Base-by-base conservation (phyloP, 2,888 invertebrate species). In the Bhutanitis thaidina region DNA sequence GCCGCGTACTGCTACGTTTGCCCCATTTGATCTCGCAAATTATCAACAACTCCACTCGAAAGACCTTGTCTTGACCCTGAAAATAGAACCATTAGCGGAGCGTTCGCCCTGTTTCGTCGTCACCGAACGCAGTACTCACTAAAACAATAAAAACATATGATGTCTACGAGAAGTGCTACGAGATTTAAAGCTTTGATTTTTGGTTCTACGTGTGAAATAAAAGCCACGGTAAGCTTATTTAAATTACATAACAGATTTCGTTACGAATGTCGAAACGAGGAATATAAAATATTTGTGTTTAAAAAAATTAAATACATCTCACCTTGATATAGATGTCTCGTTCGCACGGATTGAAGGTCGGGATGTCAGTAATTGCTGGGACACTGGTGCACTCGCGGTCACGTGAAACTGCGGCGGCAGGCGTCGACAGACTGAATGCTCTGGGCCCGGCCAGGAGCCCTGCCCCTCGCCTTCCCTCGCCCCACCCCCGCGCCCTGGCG, bases 261-360 rank as follows among this genome's bases (percentile, higher is more conserved):
- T 10, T 10, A 12, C 9, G 12, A 34, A 30, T 12, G n/a, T 15
- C 7, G 7, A 14, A 27, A 12, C 9, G 5, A 8, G 16, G 15
- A 37, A 45, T 20, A 44, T n/a, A 14, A 7, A 13, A 10, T 25
- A 14, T 37, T 37, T 12, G 12, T 29, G 29, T 15, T 29, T 20
- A 20, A 53, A 53, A 43, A 55, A 53, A 39, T 43, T 20, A 30
- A 65, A 66, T 69, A 54, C 60, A 65, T 71, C 86, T 70, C 74
- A 87, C 88, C 85, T 80, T 61, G 80, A 74, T 85, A 83, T 80
- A 78, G 82, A 81, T 69, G 81, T 84, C 83, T 85, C 82, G 83
- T 82, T 86, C 86, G 73, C 74, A 76, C 79, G 77, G 76, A 77
- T 77, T 85, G 87, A 86, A 87, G 87, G 87, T 87, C 88, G 87